phyloP scores from a whole-genome alignment of 1,140 invertebrate species.

The Drosophila bocki region DNA sequence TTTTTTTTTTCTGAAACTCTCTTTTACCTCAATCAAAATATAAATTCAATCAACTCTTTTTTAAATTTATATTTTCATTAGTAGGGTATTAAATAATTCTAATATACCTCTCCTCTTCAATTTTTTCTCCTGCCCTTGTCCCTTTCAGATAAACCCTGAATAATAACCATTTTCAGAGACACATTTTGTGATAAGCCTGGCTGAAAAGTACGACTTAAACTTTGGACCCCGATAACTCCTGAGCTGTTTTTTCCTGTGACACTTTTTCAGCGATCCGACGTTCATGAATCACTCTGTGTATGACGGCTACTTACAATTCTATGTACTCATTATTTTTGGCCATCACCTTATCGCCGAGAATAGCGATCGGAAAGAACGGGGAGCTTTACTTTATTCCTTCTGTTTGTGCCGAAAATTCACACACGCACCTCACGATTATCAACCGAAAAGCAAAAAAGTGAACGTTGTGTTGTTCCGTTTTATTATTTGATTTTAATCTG shows the following conservation, averaged over 20 bases:
- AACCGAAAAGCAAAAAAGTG: constrained; percentile 27
- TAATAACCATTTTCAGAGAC: constrained; percentile 10
- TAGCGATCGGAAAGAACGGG: constrained; percentile 41
- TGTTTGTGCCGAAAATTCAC: constrained; percentile 26
- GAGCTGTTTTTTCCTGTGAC: constrained; percentile 15
- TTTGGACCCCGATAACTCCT: constrained; percentile 4
- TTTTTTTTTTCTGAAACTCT: no score
- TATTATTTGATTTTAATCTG: constrained; percentile 40
- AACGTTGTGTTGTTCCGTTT: constrained; percentile 18
- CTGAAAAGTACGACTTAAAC: constrained; percentile 7
- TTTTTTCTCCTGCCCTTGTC: constrained; percentile 5
- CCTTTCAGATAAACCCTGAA: constrained; percentile 9
- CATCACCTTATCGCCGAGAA: constrained; percentile 54
- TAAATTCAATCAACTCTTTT: not conserved
- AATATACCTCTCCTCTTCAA: no score
- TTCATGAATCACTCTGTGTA: constrained; percentile 16
- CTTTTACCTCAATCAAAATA: not conserved
- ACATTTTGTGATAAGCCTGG: constrained; percentile 10
- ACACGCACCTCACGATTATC: constrained; percentile 35
- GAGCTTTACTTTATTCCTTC: constrained; percentile 13
- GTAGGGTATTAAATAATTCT: not conserved
- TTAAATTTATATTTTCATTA: no score
- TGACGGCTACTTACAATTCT: constrained; percentile 58
- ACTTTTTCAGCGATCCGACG: constrained; percentile 3
- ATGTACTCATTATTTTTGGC: constrained; percentile 59